Evolutionary conservation across 2,797 vertebrate species (phyloP).

Genomic region (Ibycter americanus): DNA sequence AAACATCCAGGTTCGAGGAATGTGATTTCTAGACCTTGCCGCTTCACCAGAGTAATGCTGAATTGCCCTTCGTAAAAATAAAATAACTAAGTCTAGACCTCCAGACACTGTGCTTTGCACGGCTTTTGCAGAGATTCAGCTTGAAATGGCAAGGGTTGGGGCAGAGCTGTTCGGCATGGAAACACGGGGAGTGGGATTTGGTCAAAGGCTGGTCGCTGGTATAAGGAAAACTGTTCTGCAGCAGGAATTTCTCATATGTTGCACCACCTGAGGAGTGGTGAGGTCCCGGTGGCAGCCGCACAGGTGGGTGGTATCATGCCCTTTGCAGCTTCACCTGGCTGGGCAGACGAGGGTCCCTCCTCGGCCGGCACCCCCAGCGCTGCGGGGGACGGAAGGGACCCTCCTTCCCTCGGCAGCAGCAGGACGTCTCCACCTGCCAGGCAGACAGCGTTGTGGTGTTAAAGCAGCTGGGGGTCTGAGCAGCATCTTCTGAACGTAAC

Average conservation of each 20-base stretch:
- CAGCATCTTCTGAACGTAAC: accelerated
- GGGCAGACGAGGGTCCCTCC: not conserved
- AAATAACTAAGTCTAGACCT: not conserved
- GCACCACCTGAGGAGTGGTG: accelerated
- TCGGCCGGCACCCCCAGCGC: too few relatives aligned
- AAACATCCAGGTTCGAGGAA: not conserved
- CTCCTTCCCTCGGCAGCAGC: not conserved
- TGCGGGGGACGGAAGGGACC: not conserved
- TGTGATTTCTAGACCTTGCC: not conserved
- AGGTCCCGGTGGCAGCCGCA: not conserved
- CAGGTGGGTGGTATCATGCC: accelerated
- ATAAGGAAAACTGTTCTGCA: accelerated
- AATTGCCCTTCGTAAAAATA: not conserved
- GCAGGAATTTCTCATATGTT: not conserved
- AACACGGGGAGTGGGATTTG: accelerated
- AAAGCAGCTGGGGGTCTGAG: not conserved
- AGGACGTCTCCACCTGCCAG: not conserved
- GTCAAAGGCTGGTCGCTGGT: not conserved
- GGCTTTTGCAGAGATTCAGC: not conserved
- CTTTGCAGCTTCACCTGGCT: not conserved
- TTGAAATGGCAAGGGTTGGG: not conserved
- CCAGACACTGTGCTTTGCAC: accelerated
- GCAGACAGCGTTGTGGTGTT: accelerated
- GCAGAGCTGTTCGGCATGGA: not conserved
- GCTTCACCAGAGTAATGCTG: not conserved